A percentile compares a stretch with the other conserved stretches of the same genome.
These are phyloP conservation scores for Halocynthia roretzi DNA, from an alignment of 23 tunicate species.

Conservation along the genomic window DNA sequence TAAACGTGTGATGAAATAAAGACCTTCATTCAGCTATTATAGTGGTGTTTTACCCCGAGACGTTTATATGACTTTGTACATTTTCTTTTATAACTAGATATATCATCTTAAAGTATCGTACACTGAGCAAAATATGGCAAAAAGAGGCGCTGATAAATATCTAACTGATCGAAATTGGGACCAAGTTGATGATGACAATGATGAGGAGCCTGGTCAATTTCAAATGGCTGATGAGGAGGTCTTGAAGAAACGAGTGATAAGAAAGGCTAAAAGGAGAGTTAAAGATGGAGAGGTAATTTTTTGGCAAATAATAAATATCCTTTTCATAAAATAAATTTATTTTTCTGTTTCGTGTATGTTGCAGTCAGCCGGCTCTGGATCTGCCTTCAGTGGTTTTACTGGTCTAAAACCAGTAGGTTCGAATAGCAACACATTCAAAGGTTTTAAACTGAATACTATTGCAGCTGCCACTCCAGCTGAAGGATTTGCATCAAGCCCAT, in stretches of 20 bases:
- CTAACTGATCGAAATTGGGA: slow-evolving; percentile 95
- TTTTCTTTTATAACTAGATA: too few relatives aligned
- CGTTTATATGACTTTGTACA: too few relatives aligned
- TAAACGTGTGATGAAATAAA: too few relatives aligned
- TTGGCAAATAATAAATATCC: background rate
- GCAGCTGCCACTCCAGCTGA: background rate
- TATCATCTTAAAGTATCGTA: too few relatives aligned
- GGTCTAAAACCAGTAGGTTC: slow-evolving; percentile 23
- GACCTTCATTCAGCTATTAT: too few relatives aligned
- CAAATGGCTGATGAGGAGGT: slow-evolving; percentile 45
- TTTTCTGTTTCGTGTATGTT: background rate
- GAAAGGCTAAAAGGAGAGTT: slow-evolving; percentile 64
- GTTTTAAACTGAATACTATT: slow-evolving; percentile 12
- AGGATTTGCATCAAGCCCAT: too few relatives aligned
- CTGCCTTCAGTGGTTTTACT: slow-evolving; percentile 39
- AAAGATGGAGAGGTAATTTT: background rate
- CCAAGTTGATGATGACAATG: slow-evolving; percentile 63
- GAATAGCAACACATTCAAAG: slow-evolving; percentile 16
- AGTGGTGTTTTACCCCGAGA: too few relatives aligned
- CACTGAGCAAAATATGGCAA: slow-evolving; percentile 21
- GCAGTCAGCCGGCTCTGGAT: background rate
- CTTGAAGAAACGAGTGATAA: slow-evolving; percentile 48
- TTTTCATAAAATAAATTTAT: background rate
- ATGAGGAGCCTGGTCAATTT: slow-evolving; percentile 49
- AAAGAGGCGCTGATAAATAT: slow-evolving; percentile 75